Evolutionary conservation across 2,113 vertebrate genomes (phyloP), one percentile per base, ranked within the genome.

Genomic region (Mungos mungo): DNA sequence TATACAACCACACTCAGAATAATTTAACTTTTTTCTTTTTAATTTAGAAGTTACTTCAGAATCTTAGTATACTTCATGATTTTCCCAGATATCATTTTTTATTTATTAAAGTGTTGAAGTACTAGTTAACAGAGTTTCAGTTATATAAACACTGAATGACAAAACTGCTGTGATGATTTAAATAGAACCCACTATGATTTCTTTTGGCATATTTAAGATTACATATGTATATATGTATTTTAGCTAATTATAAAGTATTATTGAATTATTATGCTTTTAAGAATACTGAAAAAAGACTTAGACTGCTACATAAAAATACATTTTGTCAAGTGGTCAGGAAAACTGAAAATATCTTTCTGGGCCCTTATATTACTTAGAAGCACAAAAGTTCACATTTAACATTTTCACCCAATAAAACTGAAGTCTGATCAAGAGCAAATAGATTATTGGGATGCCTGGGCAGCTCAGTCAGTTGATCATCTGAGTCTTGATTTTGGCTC

Each of bases 371-470:
- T 96, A 84, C 23, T 96, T 90, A 88, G 66, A 88, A 85, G 29
- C n/a, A 83, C 52, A 88, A 85, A 91, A 71, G n/a, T 81, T 88
- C 14, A 50, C 23, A 74, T 5, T 87, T 83, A 97, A 95, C 15
- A 80, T 92, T 96, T 97, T 91, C 21, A 79, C 3, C 9, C n/a
- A 76, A 0, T 95, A 80, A 95, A 21, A 96, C 41, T 89, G 72
- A 93, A 86, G 12, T 86, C 65, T 84, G 27, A 95, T 86, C 16
- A 95, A 92, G 31, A 85, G 54, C 54, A 69, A 50, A 89, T 88
- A 92, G 52, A 83, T 83, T 83, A 41, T 60, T 77, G 45, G 57
- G 57, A 19, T 57, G 54, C 57, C 21, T 23, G 57, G 57, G 57
- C 57, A 23, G 57, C 21, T 60, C 57, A 60, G 57, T 60, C 57